Base-by-base conservation (phyloP, 2,888 invertebrate species). In the Drosophila neutralis region DNA sequence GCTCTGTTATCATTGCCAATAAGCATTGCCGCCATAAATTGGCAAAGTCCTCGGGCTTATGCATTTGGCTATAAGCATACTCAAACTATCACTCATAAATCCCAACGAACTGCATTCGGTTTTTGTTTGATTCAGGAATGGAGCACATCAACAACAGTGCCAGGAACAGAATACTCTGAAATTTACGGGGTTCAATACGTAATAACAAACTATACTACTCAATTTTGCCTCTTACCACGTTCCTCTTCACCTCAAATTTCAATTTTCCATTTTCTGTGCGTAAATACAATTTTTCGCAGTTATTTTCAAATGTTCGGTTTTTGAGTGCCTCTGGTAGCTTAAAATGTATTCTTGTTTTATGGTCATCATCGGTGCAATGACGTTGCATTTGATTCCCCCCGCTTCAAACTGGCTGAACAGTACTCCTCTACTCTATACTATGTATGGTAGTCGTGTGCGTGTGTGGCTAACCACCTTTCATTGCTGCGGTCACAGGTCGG, bases 381-480 rank as follows among this genome's bases (percentile, higher is more conserved):
- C 57, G 53, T 58, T 58, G 27, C 42, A 11, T 21, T 59, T 38
- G 1, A 42, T 36, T 13, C 31, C 13, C 15, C n/a, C 52, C 6
- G 33, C 42, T 6, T 1, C 5, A 2, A 4, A 15, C 15, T 15
- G 15, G 24, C 21, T 45, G 45, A 21, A 15, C 24, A 21, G 24
- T 18, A 10, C n/a, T 49, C 7, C 42, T 35, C 27, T 11, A 24
- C 24, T 33, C 21, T 13, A 2, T 24, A n/a, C 33, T 31, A 27
- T n/a, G 5, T 36, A 31, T 8, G 27, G 27, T 33, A 59, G 40
- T 52, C 40, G 40, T 57, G 56, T 71, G 64, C 36, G 59, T 78
- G 56, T 69, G 83, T 73, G 83, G 83, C 64, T 69, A 73, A 80
- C 83, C 83, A 78, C 60, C 78, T 83, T 86, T 83, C 83, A 83